Conservation (phyloP, 2,113 vertebrate species). For the Larimichthys polyactis region DNA sequence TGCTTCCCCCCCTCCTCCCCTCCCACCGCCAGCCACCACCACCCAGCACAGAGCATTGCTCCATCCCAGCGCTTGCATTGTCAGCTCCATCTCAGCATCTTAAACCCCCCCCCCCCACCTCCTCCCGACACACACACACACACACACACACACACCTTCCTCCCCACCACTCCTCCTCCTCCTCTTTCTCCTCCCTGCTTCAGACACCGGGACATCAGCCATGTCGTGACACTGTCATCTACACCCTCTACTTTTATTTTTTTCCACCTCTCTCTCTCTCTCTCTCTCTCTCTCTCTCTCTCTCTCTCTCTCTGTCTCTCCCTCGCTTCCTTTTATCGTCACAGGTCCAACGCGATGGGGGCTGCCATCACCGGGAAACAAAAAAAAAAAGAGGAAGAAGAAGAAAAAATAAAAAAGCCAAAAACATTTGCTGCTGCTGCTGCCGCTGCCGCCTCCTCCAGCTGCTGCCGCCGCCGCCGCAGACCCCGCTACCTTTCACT, state of each 20-base stretch:
- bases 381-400: background rate
- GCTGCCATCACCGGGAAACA: slow-evolving; percentile 6
- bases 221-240: slow-evolving; percentile 70
- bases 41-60: slow-evolving; percentile 33
- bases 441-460: background rate
- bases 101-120: background rate
- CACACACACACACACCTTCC: background rate
- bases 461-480: background rate
- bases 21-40: background rate
- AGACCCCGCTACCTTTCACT: slow-evolving; percentile 3
- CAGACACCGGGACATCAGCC: slow-evolving; percentile 73
- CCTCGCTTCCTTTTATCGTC: background rate
- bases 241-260: slow-evolving; percentile 51
- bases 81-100: slow-evolving; percentile 73
- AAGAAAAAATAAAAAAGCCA: slow-evolving; percentile 6
- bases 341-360: slow-evolving; percentile 39
- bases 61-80: slow-evolving; percentile 56
- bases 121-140: no score
- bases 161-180: slow-evolving; percentile 11
- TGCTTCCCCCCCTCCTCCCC: background rate
- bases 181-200: slow-evolving; percentile 45
- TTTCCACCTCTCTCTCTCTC: slow-evolving; percentile 19
- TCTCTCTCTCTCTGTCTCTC: slow-evolving; percentile 22
- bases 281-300: slow-evolving; percentile 39
- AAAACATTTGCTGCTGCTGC: slow-evolving; percentile 42